A percentile compares a stretch with the other conserved stretches of the same genome.
Evolutionary conservation across 2,888 invertebrate genomes (phyloP).

Genomic region (Tetramorium bicarinatum): DNA sequence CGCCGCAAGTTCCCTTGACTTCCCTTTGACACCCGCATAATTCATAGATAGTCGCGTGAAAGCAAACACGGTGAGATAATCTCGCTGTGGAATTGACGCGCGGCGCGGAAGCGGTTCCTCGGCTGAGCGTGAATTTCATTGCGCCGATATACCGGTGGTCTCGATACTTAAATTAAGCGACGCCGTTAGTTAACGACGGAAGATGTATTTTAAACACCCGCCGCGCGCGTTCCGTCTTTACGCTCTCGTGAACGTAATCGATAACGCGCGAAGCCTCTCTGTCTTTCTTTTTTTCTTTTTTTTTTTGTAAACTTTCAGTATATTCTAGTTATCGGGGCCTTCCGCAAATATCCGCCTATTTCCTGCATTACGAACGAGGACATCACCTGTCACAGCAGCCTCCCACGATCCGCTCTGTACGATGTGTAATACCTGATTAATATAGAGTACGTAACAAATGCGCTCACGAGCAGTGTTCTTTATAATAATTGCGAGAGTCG

Average conservation of each 20-base stretch:
- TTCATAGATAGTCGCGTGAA: slow-evolving; percentile 14
- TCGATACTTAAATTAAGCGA: slow-evolving; percentile 24
- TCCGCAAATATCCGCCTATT: slow-evolving; percentile 23
- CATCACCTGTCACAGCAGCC: slow-evolving; percentile 17
- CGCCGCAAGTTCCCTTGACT: neutral
- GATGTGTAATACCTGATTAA: slow-evolving; percentile 17
- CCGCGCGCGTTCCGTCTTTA: neutral
- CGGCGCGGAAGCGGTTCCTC: neutral
- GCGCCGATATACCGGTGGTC: neutral
- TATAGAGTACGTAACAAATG: slow-evolving; percentile 10
- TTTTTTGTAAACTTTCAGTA: slow-evolving; percentile 1
- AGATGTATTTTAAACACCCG: slow-evolving; percentile 27
- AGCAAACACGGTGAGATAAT: slow-evolving; percentile 4
- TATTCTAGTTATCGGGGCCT: slow-evolving; percentile 5
- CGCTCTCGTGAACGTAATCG: slow-evolving; percentile 21
- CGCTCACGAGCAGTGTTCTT: slow-evolving; percentile 10
- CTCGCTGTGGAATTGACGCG: neutral
- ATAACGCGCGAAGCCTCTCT: slow-evolving; percentile 1
- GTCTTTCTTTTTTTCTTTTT: neutral
- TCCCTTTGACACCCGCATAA: slow-evolving; percentile 32
- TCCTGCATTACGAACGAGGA: slow-evolving; percentile 31
- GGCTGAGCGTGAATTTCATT: neutral
- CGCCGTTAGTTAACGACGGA: slow-evolving; percentile 1
- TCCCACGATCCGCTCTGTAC: neutral
- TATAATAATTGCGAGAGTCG: slow-evolving; percentile 29